These are phyloP conservation scores for Centroberyx gerrardi DNA, from an alignment of 2,797 vertebrate genomes.

Conservation along the genomic window DNA sequence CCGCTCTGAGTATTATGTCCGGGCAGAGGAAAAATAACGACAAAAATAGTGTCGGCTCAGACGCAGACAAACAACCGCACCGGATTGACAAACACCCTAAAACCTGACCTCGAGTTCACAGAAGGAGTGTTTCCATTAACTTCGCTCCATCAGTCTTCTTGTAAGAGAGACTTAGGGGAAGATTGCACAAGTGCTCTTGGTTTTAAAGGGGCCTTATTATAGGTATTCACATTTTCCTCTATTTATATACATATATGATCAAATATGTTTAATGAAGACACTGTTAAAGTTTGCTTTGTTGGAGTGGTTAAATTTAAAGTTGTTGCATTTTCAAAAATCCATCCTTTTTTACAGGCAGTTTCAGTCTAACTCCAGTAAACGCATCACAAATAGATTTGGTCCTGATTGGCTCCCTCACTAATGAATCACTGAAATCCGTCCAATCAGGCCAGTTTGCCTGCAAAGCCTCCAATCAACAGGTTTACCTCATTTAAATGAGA, in stretches of 20 bases:
- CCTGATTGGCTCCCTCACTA: too few species aligned
- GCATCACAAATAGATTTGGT: too few species aligned
- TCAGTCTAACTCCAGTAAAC: too few species aligned
- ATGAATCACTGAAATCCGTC: too few species aligned
- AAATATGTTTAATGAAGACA: neutral
- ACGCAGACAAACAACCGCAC: slow-evolving; percentile 23
- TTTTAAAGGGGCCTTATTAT: neutral
- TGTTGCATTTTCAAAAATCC: too few species aligned
- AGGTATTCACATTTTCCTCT: neutral
- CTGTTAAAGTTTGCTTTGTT: neutral
- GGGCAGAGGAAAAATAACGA: neutral
- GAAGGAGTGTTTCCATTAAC: neutral
- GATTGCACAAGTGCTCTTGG: neutral
- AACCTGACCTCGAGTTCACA: slow-evolving; percentile 1
- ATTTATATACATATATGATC: neutral
- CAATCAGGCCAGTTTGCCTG: too few species aligned
- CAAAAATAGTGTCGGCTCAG: slow-evolving; percentile 23
- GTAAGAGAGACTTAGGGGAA: neutral
- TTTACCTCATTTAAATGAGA: too few species aligned
- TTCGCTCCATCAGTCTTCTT: neutral
- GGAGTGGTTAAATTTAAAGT: too few species aligned
- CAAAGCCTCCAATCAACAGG: too few species aligned
- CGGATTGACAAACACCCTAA: neutral
- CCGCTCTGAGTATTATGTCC: slow-evolving; percentile 8
- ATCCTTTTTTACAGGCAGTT: too few species aligned